Evolutionary conservation across 2,888 invertebrate species (phyloP).

Genomic region (Microchrysa polita): DNA sequence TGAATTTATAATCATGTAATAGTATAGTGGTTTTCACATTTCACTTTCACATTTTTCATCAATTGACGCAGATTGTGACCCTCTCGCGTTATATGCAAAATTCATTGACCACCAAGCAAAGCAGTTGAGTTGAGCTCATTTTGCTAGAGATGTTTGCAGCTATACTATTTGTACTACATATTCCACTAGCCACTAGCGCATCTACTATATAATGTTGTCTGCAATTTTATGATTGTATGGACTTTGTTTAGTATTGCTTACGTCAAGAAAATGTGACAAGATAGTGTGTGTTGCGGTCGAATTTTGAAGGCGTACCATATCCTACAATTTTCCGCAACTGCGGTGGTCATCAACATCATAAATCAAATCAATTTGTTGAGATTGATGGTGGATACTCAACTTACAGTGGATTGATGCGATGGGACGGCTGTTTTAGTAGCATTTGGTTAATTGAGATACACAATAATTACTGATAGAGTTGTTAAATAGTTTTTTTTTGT

Average conservation of each 20-base stretch:
- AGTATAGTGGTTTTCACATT: slow-evolving; percentile 40
- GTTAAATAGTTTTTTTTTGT: too few species aligned
- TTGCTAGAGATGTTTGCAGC: too few species aligned
- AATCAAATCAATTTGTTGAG: neutral
- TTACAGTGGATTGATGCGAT: too few species aligned
- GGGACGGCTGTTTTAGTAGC: too few species aligned
- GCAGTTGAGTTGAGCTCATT: too few species aligned
- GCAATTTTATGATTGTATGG: too few species aligned
- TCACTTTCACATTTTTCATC: slow-evolving; percentile 40
- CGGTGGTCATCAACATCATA: neutral
- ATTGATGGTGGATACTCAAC: neutral
- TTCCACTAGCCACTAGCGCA: too few species aligned
- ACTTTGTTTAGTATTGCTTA: neutral
- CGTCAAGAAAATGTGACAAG: neutral
- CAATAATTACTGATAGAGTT: too few species aligned
- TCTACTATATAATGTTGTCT: neutral
- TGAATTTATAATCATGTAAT: too few species aligned
- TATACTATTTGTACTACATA: too few species aligned
- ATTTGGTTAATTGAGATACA: too few species aligned
- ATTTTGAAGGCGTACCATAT: neutral
- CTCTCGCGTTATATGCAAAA: neutral
- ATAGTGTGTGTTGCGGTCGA: neutral
- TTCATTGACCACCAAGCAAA: slow-evolving; percentile 12
- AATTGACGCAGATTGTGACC: slow-evolving; percentile 31
- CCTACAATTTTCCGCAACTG: neutral